Evolutionary conservation across 1,140 invertebrate genomes (phyloP).

Genomic region (Dufourea novaeangliae): DNA sequence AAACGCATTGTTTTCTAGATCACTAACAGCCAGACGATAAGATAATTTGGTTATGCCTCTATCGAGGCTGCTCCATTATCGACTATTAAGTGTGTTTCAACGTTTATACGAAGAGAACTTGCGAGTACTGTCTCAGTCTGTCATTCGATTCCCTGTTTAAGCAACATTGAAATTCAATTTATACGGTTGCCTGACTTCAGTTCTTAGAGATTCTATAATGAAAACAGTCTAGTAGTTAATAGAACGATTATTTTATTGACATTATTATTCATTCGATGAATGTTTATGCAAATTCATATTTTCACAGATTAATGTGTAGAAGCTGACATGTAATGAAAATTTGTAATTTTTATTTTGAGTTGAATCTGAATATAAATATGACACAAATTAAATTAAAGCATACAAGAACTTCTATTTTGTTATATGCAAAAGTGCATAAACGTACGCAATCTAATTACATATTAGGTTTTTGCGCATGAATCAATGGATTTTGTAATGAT

Average conservation of each 20-base stretch:
- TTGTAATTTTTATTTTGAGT: no score
- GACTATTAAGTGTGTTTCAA: slow-evolving; percentile 66
- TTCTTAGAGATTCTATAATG: background rate
- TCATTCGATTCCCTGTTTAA: slow-evolving; percentile 33
- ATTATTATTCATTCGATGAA: background rate
- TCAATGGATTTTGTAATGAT: no score
- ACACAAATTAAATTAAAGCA: no score
- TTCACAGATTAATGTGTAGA: no score
- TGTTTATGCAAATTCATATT: no score
- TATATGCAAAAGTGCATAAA: no score
- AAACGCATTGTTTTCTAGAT: slow-evolving; percentile 53
- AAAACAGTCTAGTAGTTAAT: background rate
- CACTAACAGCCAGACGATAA: slow-evolving; percentile 31
- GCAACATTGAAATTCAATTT: background rate
- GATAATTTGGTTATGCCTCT: slow-evolving; percentile 68
- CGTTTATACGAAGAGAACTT: slow-evolving; percentile 30
- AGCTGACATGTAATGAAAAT: no score
- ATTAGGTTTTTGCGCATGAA: no score
- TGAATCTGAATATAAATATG: no score
- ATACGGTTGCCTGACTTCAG: no score
- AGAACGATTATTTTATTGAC: background rate
- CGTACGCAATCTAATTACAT: no score
- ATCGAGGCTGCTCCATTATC: slow-evolving; percentile 70
- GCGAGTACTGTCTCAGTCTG: slow-evolving; percentile 18
- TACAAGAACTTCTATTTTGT: no score